Conservation (phyloP, 2,113 vertebrate genomes). For the Thunnus maccoyii region DNA sequence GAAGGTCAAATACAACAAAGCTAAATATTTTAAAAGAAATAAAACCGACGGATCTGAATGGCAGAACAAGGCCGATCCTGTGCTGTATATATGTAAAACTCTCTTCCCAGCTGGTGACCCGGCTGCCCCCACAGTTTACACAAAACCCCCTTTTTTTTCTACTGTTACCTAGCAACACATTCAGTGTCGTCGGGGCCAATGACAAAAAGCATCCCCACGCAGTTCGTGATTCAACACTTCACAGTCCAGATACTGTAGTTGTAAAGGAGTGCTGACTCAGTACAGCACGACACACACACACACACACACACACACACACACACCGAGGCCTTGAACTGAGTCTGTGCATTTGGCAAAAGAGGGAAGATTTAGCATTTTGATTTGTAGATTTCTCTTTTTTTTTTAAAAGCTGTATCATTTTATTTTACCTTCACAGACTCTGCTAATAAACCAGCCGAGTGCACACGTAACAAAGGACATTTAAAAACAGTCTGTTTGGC, state of each 20-base stretch:
- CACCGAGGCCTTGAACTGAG: background rate
- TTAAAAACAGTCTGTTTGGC: background rate
- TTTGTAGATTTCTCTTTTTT: background rate
- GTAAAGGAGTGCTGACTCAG: constrained; percentile 43
- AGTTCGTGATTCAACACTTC: constrained; percentile 48
- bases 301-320: background rate
- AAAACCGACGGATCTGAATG: too few relatives aligned
- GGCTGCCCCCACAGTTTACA: constrained; percentile 4
- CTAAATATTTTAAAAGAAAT: too few relatives aligned
- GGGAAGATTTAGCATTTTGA: too few relatives aligned
- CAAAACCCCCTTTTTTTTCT: background rate
- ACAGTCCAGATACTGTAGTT: constrained; percentile 10
- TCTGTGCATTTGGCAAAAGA: too few relatives aligned
- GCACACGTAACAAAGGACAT: background rate
- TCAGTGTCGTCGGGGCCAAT: constrained; percentile 8
- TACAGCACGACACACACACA: background rate
- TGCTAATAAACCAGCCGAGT: background rate
- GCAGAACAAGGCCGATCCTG: too few relatives aligned
- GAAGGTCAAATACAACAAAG: too few relatives aligned
- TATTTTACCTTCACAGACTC: background rate
- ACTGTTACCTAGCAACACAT: constrained; percentile 60
- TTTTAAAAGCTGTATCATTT: background rate
- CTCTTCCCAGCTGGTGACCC: constrained; percentile 20
- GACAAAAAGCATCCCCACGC: constrained; percentile 40
- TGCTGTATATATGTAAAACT: background rate